Conservation (phyloP, 2,888 invertebrate species). For the Notocelia uddmanniana region DNA sequence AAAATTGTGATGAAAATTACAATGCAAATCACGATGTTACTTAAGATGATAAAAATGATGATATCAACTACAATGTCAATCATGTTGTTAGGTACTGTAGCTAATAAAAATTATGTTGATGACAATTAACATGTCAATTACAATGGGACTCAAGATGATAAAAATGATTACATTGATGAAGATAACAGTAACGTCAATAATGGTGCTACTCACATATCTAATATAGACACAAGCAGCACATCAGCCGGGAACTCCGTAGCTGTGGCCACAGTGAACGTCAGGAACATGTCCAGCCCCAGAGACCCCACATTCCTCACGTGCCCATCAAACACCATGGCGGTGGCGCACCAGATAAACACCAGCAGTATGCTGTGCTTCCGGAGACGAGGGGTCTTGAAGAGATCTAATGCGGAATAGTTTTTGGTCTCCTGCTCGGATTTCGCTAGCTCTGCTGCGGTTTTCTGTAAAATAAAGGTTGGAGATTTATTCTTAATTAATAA, state of each 20-base stretch:
- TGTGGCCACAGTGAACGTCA: constrained; percentile 93
- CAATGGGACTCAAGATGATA: no score
- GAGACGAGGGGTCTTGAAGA: constrained; percentile 91
- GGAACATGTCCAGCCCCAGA: constrained; percentile 91
- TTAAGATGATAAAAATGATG: no score
- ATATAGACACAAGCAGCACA: constrained; percentile 89
- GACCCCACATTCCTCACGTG: constrained; percentile 95
- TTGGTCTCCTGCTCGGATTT: constrained; percentile 90
- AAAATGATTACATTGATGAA: no score
- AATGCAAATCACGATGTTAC: no score
- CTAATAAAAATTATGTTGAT: no score
- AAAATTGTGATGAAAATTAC: not conserved
- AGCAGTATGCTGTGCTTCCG: constrained; percentile 90
- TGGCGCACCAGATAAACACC: constrained; percentile 93
- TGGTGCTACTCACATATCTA: constrained; percentile 84
- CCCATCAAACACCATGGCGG: constrained; percentile 94
- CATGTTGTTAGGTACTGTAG: no score
- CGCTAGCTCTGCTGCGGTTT: constrained; percentile 88
- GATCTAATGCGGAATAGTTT: constrained; percentile 91
- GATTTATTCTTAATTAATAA: no score
- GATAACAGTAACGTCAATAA: no score
- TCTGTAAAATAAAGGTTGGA: constrained; percentile 68
- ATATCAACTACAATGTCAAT: no score
- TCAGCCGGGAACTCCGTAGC: constrained; percentile 95
- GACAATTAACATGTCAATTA: no score